Conservation (phyloP, 64 coral and sea anemone genomes). For the Porites lutea region DNA sequence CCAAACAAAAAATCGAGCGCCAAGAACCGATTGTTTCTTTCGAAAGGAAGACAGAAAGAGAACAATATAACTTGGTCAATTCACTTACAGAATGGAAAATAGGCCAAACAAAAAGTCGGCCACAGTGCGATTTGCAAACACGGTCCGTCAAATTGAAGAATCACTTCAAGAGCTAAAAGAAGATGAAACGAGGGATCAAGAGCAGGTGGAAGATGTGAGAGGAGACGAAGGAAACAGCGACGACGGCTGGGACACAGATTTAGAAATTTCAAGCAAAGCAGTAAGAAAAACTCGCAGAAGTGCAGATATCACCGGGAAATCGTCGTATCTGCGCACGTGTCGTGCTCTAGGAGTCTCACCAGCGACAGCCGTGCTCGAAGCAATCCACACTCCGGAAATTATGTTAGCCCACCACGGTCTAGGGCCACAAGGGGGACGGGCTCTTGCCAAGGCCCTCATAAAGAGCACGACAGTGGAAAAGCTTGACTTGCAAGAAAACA, state of each 20-base stretch:
- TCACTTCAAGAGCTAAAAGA: neutral
- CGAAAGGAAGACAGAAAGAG: too few species aligned
- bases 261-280: conserved; percentile 51
- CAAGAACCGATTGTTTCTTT: too few species aligned
- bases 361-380: conserved; percentile 45
- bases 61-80: neutral
- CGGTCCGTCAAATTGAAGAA: neutral
- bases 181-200: neutral
- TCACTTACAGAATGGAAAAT: neutral
- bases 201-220: neutral
- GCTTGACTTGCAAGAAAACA: conserved; percentile 70
- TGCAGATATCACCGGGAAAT: conserved; percentile 56
- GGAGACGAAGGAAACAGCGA: conserved; percentile 23
- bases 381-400: conserved; percentile 70
- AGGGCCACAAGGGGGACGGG: conserved; percentile 63
- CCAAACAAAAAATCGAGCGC: too few species aligned
- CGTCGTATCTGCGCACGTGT: conserved; percentile 65
- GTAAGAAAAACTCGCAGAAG: conserved; percentile 31
- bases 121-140: neutral
- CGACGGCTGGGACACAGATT: conserved; percentile 73
- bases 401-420: conserved; percentile 74
- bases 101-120: neutral
- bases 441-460: conserved; percentile 58
- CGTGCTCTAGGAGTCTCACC: conserved; percentile 41
- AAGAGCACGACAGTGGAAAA: conserved; percentile 79